Evolutionary conservation across 2,113 vertebrate species (phyloP), one percentile per base, ranked within the genome.

Genomic region (Melanerpes formicivorus): DNA sequence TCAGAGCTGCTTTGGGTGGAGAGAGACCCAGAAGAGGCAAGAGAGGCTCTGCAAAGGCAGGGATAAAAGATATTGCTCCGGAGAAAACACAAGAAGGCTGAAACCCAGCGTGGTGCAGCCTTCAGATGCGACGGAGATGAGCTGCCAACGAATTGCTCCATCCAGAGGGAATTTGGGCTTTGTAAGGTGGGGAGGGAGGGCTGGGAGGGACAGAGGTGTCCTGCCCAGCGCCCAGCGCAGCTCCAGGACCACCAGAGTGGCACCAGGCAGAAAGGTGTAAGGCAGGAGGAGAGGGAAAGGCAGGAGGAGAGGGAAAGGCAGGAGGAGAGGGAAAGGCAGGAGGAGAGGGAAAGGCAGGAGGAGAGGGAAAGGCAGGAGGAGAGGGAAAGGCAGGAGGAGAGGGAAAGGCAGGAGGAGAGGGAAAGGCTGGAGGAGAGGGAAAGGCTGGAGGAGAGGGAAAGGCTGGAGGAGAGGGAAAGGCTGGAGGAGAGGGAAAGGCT

Each of bases 111-210:
- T 90, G 95, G 92, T 81, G 95, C 95, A 97, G 97, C 97, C 97
- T 98, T 98, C 97, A 97, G 97, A 96, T 95, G 97, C 98, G 98
- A 98, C 95, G 97, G 98, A 98, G 98, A 98, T 96, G 97, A 98
- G 98, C 97, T 97, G 97, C 84, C 91, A 97, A 98, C 95, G 91
- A 93, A 96, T 93, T 26, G 93, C 97, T 97, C 92, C 85, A 82
- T 95, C 94, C 85, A 13, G 86, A 22, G 92, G 84, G 92, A 85
- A 83, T 54, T 70, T 63, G 50, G 87, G 50, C 40, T 74, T 74
- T 70, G 71, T 54, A 26, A 54, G 65, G 55, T 50, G 48, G 19
- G 48, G 48, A 21, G 48, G 22, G 50, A 34, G 65, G 10, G 40
- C 40, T 64, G 50, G 50, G 80, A 60, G 64, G 50, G 44, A 76